Conservation (phyloP, 2,113 vertebrate species). For the Ciconia stormi region DNA sequence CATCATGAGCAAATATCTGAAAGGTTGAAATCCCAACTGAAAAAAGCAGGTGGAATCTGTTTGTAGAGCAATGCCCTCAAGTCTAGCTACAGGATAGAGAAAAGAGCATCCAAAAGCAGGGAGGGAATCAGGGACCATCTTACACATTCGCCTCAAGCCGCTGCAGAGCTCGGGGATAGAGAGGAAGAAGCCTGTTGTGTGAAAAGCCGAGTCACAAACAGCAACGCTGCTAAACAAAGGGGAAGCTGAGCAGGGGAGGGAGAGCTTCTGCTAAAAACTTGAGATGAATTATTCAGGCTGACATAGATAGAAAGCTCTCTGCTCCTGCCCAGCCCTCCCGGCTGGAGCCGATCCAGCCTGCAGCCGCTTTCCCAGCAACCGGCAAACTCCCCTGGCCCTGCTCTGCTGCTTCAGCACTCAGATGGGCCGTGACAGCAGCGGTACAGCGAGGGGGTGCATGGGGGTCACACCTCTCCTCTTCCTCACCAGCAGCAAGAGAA, state of each 20-base stretch:
- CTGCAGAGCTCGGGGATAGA: background rate
- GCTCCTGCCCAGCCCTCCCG: background rate
- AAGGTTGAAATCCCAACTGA: background rate
- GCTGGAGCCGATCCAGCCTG: background rate
- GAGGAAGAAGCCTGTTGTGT: background rate
- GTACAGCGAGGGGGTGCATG: accelerated
- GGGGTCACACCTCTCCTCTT: background rate
- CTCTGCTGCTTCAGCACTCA: background rate
- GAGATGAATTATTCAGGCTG: constrained; percentile 52
- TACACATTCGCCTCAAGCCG: background rate
- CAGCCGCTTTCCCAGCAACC: background rate
- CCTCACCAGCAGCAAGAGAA: background rate
- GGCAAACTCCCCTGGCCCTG: background rate
- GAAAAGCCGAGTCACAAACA: accelerated
- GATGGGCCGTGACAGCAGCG: background rate
- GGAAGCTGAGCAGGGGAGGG: background rate
- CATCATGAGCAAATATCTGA: background rate
- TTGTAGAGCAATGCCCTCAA: background rate
- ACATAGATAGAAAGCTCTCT: background rate
- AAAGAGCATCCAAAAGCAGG: background rate
- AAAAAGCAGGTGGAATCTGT: background rate
- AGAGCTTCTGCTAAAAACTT: background rate
- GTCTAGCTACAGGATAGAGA: background rate
- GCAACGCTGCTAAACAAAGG: background rate
- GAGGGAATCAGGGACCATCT: background rate